These are phyloP conservation scores for Hucho hucho DNA, from an alignment of 2,113 vertebrate species.

Conservation along the genomic window DNA sequence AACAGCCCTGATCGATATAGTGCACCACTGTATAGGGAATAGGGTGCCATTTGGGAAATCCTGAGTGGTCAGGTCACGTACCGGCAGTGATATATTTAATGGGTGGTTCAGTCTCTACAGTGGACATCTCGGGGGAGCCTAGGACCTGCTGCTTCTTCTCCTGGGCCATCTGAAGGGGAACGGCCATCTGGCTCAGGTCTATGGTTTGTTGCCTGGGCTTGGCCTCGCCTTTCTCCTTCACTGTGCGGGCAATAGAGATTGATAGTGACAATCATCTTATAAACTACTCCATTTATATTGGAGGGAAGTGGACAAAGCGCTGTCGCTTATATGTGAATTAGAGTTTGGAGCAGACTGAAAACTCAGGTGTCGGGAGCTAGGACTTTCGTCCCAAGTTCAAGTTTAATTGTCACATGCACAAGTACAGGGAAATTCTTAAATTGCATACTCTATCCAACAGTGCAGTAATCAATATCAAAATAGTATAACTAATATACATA, in stretches of 20 bases:
- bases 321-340: too few relatives aligned
- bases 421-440: too few relatives aligned
- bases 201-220: slow-evolving; percentile 92
- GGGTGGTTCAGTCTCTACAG: slow-evolving; percentile 83
- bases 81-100: slow-evolving; percentile 80
- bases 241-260: slow-evolving; percentile 56
- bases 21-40: too few relatives aligned
- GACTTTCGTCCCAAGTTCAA: too few relatives aligned
- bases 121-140: slow-evolving; percentile 81
- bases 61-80: slow-evolving; percentile 55
- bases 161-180: slow-evolving; percentile 90
- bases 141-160: slow-evolving; percentile 81
- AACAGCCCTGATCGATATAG: too few relatives aligned
- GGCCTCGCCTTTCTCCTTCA: slow-evolving; percentile 77
- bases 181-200: slow-evolving; percentile 97
- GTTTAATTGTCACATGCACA: too few relatives aligned
- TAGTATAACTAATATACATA: too few relatives aligned
- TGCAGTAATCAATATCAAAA: too few relatives aligned
- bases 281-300: not conserved
- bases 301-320: too few relatives aligned
- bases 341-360: too few relatives aligned
- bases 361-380: too few relatives aligned
- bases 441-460: too few relatives aligned
- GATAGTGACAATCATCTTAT: not conserved
- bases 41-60: not conserved